phyloP scores from a whole-genome alignment of 2,888 invertebrate species.

The Yponomeuta sedellus region DNA sequence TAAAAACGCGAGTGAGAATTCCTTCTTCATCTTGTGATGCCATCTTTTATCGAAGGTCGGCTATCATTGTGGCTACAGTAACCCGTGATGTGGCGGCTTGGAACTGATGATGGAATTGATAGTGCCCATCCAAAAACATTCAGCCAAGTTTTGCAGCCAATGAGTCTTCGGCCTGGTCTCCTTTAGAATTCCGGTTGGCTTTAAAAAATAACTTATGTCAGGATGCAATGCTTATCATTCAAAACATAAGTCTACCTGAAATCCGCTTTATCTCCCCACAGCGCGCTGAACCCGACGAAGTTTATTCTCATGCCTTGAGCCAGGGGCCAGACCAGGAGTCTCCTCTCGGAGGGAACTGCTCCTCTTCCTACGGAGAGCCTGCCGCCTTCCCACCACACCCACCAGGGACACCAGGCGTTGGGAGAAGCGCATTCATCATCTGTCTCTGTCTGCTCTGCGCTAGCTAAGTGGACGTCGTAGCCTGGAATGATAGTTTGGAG shows the following conservation, averaged over 20 bases:
- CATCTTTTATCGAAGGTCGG: too few species aligned
- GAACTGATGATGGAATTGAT: too few species aligned
- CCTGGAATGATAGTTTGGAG: constrained; percentile 51
- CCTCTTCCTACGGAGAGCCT: constrained; percentile 76
- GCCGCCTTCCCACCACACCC: constrained; percentile 82
- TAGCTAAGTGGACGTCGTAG: constrained; percentile 78
- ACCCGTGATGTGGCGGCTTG: too few species aligned
- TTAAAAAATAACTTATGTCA: too few species aligned
- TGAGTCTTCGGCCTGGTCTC: too few species aligned
- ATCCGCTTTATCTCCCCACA: constrained; percentile 80
- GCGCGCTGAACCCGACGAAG: constrained; percentile 79
- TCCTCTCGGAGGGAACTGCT: constrained; percentile 70
- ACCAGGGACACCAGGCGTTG: constrained; percentile 78
- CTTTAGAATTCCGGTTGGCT: too few species aligned
- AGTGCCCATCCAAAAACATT: too few species aligned
- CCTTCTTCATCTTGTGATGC: too few species aligned
- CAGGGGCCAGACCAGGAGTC: constrained; percentile 78
- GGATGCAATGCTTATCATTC: too few species aligned
- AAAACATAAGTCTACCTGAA: constrained; percentile 66
- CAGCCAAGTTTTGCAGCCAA: too few species aligned
- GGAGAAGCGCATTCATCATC: constrained; percentile 67
- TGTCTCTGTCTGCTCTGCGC: constrained; percentile 74
- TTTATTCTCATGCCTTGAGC: constrained; percentile 77
- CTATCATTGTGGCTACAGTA: too few species aligned
- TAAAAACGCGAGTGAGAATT: too few species aligned